Evolutionary conservation across 1,140 invertebrate genomes (phyloP), one percentile per base, ranked within the genome.

Genomic region (Acromyrmex heyeri): DNA sequence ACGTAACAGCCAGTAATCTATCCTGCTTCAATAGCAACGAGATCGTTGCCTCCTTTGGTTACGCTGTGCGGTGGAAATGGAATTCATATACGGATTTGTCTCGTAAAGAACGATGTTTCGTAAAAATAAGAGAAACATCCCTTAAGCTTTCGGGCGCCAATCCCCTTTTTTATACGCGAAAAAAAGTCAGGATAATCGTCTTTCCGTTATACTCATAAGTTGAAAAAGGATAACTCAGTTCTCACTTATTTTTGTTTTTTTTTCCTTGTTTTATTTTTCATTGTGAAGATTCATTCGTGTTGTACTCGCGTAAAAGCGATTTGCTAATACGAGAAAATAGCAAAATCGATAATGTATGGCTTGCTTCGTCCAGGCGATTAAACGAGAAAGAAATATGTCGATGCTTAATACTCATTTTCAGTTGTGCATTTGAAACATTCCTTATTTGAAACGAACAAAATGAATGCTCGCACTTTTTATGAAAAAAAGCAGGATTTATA

Each of bases 161-260:
- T 75, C 38, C 27, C 14, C 44, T 61, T 73, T 62, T 73, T 83
- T 75, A 34, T 83, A 34, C 21, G 48, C 21, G 78, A 24, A 24
- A 53, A 48, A 44, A 34, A 21, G 57, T 16, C 24, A 12, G 79
- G 69, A 75, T 75, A 73, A 75, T 83, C 79, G 67, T 14, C 67
- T 5, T 53, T 82, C 30, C 67, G 67, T 82, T 73, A 73, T 59
- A 72, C 30, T 82, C 78, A 59, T 48, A 48, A 61, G 79, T 62
- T 82, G 53, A 48, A 61, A 73, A 38, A 73, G 14, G 38, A 73
- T 21, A 61, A 75, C 48, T 75, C 27, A 27, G 38, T 30, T 73
- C 50, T 55, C 50, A 70, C 34, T 27, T 81, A 8, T 57, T 48
- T 30, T 24, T 48, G 8, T 27, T 5, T 24, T 16, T 44, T 24